Evolutionary conservation across 2,888 invertebrate species (phyloP), one percentile per base, ranked within the genome.

Genomic region (Prosapia bicincta): DNA sequence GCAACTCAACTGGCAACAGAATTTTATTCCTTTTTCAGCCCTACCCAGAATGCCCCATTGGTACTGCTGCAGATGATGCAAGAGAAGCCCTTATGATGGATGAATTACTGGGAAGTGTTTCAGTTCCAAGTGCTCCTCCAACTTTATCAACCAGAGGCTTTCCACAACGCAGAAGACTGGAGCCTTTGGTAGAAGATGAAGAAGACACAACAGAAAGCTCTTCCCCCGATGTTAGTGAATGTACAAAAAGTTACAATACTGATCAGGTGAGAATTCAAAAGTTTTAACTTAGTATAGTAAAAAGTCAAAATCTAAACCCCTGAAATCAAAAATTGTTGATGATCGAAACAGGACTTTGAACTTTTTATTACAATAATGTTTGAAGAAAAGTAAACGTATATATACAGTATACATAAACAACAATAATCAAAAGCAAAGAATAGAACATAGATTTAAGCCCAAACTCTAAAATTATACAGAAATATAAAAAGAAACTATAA

Each of bases 71-170:
- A 54, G 85, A 85, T 80, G 94, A 94, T 81, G 93, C 93, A 76
- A 92, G 92, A 0, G 94, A 94, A 81, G 86, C 92, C 70, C 92
- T 93, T 91, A 93, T 93, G 93, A 93, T 93, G 80, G 93, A 93
- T 81, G 87, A 93, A 5, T 84, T 93, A 66, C 92, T 93, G 15
- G 79, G 80, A 26, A 79, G 80, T 23, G 79, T 79, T 10, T 69
- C 74, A 0, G 67, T 76, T 91, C 91, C 92, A 9, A 92, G 92
- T 0, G 92, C 92, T 0, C 91, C 92, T 82, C 90, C 91, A n/a
- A 91, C 91, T 79, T 91, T 92, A 67, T 89, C 89, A 0, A 86
- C 92, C 73, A 86, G 92, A 13, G 93, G 92, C 38, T 85, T 93
- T 43, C 84, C 93, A 78, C 92, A 92, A 78, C 89, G 93, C 88